A percentile compares a stretch with the other conserved stretches of the same genome.
Conservation (phyloP, 2,797 vertebrate genomes). For the Sphenodon punctatus region DNA sequence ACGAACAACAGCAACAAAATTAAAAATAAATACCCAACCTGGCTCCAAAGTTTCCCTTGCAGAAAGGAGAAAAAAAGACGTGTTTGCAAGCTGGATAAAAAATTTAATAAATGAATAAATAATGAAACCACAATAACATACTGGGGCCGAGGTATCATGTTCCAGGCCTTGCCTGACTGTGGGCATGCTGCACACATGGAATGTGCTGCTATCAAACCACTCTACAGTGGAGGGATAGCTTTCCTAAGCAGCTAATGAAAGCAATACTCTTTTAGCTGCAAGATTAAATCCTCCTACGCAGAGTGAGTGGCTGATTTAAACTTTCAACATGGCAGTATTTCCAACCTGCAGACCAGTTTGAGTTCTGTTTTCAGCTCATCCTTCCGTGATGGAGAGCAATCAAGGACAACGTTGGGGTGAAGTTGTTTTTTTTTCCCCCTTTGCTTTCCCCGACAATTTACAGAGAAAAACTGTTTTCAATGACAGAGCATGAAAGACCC, state of each 20-base stretch:
- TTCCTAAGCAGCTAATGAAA: fast-evolving
- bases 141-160: background rate
- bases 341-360: too few species aligned
- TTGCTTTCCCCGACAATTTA: constrained; percentile 4
- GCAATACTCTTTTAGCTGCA: background rate
- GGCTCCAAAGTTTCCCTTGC: too few species aligned
- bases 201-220: background rate
- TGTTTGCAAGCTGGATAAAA: too few species aligned
- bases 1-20: too few species aligned
- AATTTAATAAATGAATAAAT: too few species aligned
- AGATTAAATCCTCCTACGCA: background rate
- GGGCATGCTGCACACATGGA: background rate
- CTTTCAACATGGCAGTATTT: constrained; percentile 15
- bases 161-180: background rate
- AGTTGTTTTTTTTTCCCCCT: background rate
- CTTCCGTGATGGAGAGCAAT: background rate
- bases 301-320: background rate
- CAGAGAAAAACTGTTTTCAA: constrained; percentile 81
- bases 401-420: background rate
- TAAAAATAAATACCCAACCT: too few species aligned
- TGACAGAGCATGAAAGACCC: constrained; percentile 79
- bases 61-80: too few species aligned
- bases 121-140: background rate
- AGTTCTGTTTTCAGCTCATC: background rate
- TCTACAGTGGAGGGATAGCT: fast-evolving